Base-by-base conservation (phyloP, 2,113 vertebrate genomes). In the Amia ocellicauda region DNA sequence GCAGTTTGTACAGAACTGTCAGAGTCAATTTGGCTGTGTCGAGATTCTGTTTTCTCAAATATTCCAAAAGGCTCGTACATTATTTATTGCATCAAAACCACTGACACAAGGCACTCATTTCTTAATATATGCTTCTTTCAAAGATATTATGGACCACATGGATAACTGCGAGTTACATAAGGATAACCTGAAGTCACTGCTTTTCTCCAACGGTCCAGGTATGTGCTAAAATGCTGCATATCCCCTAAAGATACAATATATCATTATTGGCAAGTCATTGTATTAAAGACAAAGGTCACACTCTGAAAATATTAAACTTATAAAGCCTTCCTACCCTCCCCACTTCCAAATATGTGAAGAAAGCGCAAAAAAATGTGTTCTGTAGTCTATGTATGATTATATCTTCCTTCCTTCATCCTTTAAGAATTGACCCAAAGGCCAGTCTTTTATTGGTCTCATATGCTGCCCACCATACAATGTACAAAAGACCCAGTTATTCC, bases 281-380 rank as follows among this genome's bases (percentile, higher is more conserved):
- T 87, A 86, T 89, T 89, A 90, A 84, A 89, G 84, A 90, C 87
- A 86, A 86, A 90, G 89, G 89, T 90, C 89, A 89, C 76, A 81
- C 85, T 76, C 80, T 78, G 83, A 86, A 88, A 89, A 87, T 89
- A 89, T 89, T 77, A 87, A 88, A 90, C 83, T 87, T 88, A 86
- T 88, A 83, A 87, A 89, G 80, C 76, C 77, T 69, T 71, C 45
- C 50, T 68, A 49, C 82, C 80, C 74, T 74, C 71, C 60, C 74
- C 57, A 68, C 75, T 69, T 80, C 82, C 78, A 85, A 88, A 89
- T 89, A 84, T 89, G 89, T 79, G 84, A 80, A 80, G 85, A 73
- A 89, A 88, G 87, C 84, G 86, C 75, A 70, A 86, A 88, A 83
- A 85, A 86, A 81, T 78, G 84, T 88, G 89, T 85, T 86, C 84